phyloP scores from a whole-genome alignment of 2,888 invertebrate genomes.

The Ceraclea dissimilis region DNA sequence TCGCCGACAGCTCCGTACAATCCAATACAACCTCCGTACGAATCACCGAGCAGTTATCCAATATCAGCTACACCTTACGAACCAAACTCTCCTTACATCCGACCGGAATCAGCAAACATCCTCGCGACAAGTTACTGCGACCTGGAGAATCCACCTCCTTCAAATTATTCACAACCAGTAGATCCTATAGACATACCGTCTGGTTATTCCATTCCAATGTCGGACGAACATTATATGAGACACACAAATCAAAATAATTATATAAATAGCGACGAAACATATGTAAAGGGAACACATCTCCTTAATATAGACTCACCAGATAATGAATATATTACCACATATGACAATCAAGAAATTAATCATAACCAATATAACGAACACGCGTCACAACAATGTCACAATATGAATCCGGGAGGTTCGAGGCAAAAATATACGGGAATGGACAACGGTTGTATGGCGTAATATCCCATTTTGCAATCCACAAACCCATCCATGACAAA shows the following conservation, averaged over 20 bases:
- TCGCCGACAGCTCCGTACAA: conserved; percentile 42
- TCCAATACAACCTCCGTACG: conserved; percentile 39
- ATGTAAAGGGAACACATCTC: conserved; percentile 42
- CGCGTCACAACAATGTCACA: conserved; percentile 44
- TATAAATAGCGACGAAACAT: conserved; percentile 37
- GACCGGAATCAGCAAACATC: conserved; percentile 48
- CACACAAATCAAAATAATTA: conserved; percentile 28
- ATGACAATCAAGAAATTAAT: conserved; percentile 37
- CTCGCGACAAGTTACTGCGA: conserved; percentile 42
- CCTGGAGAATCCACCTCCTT: conserved; percentile 26
- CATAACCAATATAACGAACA: conserved; percentile 28
- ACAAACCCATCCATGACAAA: conserved; percentile 14
- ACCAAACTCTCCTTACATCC: conserved; percentile 44
- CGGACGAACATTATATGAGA: conserved; percentile 21
- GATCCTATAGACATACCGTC: conserved; percentile 21
- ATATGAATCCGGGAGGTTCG: conserved; percentile 40
- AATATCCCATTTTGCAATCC: no score
- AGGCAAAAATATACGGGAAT: conserved; percentile 50
- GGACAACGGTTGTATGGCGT: conserved; percentile 58
- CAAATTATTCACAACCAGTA: conserved; percentile 24
- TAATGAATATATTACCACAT: conserved; percentile 46
- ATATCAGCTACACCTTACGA: conserved; percentile 34
- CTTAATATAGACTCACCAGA: conserved; percentile 49
- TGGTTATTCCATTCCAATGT: conserved; percentile 12
- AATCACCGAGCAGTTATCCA: conserved; percentile 43